Conservation (phyloP, 2,113 vertebrate genomes). For the Bostrychus sinensis region DNA sequence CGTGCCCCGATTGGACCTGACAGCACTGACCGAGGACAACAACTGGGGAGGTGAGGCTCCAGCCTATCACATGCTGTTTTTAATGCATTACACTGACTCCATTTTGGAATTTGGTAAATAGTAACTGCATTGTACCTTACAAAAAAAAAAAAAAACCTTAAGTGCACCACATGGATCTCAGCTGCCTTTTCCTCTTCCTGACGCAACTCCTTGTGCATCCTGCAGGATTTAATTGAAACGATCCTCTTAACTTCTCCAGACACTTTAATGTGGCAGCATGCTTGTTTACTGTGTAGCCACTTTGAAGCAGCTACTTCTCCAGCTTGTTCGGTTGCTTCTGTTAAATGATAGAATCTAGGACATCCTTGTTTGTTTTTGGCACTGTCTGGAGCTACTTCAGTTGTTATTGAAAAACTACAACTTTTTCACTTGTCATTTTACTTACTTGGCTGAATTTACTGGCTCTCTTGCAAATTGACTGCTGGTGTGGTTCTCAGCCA, state of each 20-base stretch:
- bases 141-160: slow-evolving; percentile 8
- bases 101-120: background rate
- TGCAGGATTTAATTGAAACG: slow-evolving; percentile 42
- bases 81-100: background rate
- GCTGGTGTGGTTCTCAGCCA: slow-evolving; percentile 30
- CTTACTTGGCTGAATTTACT: slow-evolving; percentile 2
- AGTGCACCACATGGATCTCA: slow-evolving; percentile 51
- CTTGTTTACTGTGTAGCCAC: slow-evolving; percentile 18
- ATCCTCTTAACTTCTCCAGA: slow-evolving; percentile 42
- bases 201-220: slow-evolving; percentile 33
- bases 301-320: slow-evolving; percentile 11
- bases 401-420: background rate
- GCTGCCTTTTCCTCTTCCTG: slow-evolving; percentile 31
- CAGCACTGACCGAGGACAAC: slow-evolving; percentile 84
- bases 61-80: background rate
- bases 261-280: slow-evolving; percentile 32
- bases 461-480: slow-evolving; percentile 6
- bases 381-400: background rate
- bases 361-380: slow-evolving; percentile 2
- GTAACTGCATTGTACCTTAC: background rate
- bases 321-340: slow-evolving; percentile 20
- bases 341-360: slow-evolving; percentile 20
- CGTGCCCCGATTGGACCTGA: slow-evolving; percentile 88
- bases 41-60: slow-evolving; percentile 89
- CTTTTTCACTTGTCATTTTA: background rate